A percentile compares a stretch with the other conserved stretches of the same genome.
phyloP scores from a whole-genome alignment of 1,140 invertebrate species.

The Notospermus geniculatus region DNA sequence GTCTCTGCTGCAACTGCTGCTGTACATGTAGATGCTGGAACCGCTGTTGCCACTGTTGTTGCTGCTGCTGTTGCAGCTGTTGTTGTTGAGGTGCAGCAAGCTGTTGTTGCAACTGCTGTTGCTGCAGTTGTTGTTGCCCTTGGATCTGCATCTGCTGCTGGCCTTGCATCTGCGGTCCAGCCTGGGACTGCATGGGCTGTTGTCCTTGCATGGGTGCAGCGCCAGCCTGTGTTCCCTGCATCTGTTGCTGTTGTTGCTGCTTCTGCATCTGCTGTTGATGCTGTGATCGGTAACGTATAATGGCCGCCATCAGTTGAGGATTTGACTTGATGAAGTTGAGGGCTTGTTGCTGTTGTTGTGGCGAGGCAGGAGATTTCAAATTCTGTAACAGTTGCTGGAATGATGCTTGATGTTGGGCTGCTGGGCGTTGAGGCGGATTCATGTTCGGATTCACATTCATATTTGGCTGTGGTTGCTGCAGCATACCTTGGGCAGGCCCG shows the following conservation, averaged over 20 bases:
- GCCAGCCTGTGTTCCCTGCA: constrained; percentile 41
- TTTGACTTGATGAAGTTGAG: constrained; percentile 90
- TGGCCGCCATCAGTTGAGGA: constrained; percentile 93
- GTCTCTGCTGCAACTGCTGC: constrained; percentile 25
- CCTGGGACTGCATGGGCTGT: neutral
- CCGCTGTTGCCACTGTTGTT: constrained; percentile 19
- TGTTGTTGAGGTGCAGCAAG: too few species aligned
- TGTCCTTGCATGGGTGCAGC: constrained; percentile 8
- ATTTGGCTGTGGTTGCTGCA: constrained; percentile 17
- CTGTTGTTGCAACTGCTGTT: constrained; percentile 34
- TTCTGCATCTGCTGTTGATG: constrained; percentile 52
- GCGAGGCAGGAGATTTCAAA: constrained; percentile 81
- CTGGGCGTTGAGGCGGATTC: constrained; percentile 20
- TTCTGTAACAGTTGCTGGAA: constrained; percentile 87
- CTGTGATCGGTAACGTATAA: constrained; percentile 77
- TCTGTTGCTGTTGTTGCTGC: constrained; percentile 56
- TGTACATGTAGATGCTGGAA: too few species aligned
- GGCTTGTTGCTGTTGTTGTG: constrained; percentile 90
- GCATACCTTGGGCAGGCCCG: constrained; percentile 12
- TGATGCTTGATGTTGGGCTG: constrained; percentile 62
- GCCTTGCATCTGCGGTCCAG: neutral
- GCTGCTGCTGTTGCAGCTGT: constrained; percentile 19
- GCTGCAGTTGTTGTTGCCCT: constrained; percentile 50
- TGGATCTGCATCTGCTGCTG: constrained; percentile 41
- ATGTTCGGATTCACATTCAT: constrained; percentile 21